A percentile compares a stretch with the other conserved stretches of the same genome.
Conservation (phyloP, 2,113 vertebrate genomes). For the Emydura subglobosa region DNA sequence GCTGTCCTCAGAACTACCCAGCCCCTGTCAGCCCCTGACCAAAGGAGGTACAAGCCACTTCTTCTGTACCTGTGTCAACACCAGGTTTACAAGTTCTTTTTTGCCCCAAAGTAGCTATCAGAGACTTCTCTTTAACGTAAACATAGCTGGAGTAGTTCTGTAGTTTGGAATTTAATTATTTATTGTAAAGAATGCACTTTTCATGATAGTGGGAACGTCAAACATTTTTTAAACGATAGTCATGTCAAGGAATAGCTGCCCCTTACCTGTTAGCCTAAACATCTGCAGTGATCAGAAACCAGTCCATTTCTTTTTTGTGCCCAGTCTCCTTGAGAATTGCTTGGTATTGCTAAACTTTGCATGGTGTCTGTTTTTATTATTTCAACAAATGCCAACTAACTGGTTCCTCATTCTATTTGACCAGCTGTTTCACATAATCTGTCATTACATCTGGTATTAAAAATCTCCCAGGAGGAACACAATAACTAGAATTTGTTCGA, state of each 20-base stretch:
- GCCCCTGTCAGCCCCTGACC: background rate
- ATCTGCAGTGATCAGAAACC: conserved; percentile 20
- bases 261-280: conserved; percentile 46
- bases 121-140: background rate
- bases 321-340: conserved; percentile 31
- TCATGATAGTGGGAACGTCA: background rate
- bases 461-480: conserved; percentile 57
- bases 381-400: conserved; percentile 68
- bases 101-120: background rate
- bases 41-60: background rate
- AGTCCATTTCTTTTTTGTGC: conserved; percentile 11
- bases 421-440: conserved; percentile 74
- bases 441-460: conserved; percentile 64
- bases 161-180: background rate
- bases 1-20: background rate
- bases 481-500: conserved; percentile 57
- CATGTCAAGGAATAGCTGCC: background rate
- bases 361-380: conserved; percentile 69
- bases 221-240: background rate
- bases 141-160: background rate
- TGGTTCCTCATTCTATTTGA: conserved; percentile 68
- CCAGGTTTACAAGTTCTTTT: background rate
- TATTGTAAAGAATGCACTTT: background rate
- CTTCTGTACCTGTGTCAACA: background rate
- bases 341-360: conserved; percentile 65